Evolutionary conservation across 2,113 vertebrate genomes (phyloP), one percentile per base, ranked within the genome.

Genomic region (Antechinus flavipes): DNA sequence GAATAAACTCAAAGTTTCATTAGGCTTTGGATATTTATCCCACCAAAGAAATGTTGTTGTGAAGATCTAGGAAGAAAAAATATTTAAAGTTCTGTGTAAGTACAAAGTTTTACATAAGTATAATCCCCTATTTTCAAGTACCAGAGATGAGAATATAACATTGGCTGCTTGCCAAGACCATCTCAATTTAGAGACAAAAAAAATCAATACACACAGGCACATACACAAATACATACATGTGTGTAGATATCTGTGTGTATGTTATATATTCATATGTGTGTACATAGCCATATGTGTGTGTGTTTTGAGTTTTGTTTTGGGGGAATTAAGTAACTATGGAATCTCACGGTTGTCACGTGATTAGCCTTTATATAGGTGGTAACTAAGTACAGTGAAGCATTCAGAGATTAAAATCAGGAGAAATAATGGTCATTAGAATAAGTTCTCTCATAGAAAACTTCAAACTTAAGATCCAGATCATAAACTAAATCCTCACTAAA

Each of bases 161-260:
- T 26, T 56, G 24, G 55, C 24, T 56, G 23, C 55, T 25, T 25
- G 6, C 23, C 55, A 56, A 25, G 7, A 26, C 24, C 23, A 56
- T 25, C 25, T 56, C 5, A 8, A 5, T 24, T 23, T 56, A 56
- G 55, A 23, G 0, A 25, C 55, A 98, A 94, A 26, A 25, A 98
- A 94, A 56, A 7, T 56, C 24, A 56, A 56, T 56, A n/a, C 27
- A 61, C 27, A 61, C 10, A 61, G 10, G 30, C 27, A 61, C 27
- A 61, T 35, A 61, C 27, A 61, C 11, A 27, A 11, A 30, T 3
- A 30, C 55, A 35, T 0, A 14, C 11, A 30, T 30, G 26, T 58
- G 26, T 56, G 6, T 56, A 27, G 16, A 54, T 54, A 19, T 22
- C 7, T 56, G 24, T 25, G 23, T 56, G 24, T 56, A 25, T 56